Base-by-base conservation (phyloP, 2,113 vertebrate species). In the Microtus montanus region DNA sequence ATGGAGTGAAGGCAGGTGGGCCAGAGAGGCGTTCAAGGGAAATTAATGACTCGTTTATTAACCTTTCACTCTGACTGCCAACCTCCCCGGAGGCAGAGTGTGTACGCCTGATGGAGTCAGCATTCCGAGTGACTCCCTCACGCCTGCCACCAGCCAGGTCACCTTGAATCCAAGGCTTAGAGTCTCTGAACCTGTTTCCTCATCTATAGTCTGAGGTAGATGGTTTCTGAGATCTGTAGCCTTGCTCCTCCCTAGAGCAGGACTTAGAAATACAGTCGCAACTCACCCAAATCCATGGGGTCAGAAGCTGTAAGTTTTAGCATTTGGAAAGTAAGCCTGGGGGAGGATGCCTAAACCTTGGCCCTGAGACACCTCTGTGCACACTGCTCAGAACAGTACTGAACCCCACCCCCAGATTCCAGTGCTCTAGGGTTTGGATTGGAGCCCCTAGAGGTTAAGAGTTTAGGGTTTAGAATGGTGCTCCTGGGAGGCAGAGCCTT, bases 91-190 rank as follows among this genome's bases (percentile, higher is more conserved):
- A 84, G 79, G 92, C 17, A 20, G 87, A 49, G 52, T 11, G 11
- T 0, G 70, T 64, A 30, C 5, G 0, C 71, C 85, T 20, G 49
- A 24, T 22, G 74, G 94, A 77, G 44, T 20, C 90, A 78, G 22
- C 10, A 63, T n/a, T 77, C 93, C 28, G 47, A 80, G 68, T 20
- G 4, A 80, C 52, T 58, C 77, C 78, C 44, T 71, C 38, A 3
- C 0, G 52, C 44, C 44, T 85, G 75, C 88, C 78, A 6, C 90
- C 58, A 61, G 35, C 68, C 28, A 12, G 80, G 96, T 95, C 84
- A 92, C 91, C 96, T 96, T 94, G 78, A 86, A 30, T 83, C 89
- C 44, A 13, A 2, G 4, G 88, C 71, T 73, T 85, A 41, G 49
- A 28, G 61, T 58, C 93, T 74, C 7, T 1, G 44, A 86, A n/a